phyloP scores from a whole-genome alignment of 2,797 vertebrate genomes.

The Tokudaia tokunoshimensis region DNA sequence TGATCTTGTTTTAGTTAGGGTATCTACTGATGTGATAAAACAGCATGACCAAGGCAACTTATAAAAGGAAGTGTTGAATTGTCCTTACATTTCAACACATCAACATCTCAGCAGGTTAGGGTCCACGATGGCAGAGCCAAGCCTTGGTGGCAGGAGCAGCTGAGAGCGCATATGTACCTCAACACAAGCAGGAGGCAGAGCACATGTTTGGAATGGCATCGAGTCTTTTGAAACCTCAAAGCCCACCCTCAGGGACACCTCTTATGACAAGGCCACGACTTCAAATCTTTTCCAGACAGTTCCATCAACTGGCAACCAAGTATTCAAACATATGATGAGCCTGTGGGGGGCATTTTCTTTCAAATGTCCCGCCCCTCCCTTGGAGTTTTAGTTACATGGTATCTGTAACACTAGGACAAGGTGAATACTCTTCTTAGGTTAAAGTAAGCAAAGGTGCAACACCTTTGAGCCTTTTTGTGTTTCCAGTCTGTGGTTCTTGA shows the following conservation, averaged over 20 bases:
- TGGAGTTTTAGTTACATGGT: not conserved
- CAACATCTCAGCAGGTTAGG: not conserved
- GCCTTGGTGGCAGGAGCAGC: not conserved
- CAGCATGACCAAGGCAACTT: not conserved
- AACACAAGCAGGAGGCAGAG: not conserved
- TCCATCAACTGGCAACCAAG: not conserved
- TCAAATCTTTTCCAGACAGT: not conserved
- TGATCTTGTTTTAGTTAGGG: not conserved
- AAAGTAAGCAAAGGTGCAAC: slow-evolving; percentile 38
- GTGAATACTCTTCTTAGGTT: not conserved
- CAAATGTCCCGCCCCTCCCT: rapidly evolving
- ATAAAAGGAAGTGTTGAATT: not conserved
- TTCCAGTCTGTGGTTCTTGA: slow-evolving; percentile 77
- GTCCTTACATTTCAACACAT: not conserved
- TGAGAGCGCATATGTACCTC: not conserved
- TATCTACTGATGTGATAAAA: not conserved
- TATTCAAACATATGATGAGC: not conserved
- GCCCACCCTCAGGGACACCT: too few relatives aligned
- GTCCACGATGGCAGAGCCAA: not conserved
- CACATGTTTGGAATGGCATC: not conserved
- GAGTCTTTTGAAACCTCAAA: not conserved
- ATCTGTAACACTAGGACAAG: not conserved
- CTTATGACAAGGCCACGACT: not conserved
- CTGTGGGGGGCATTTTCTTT: not conserved
- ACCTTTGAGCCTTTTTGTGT: slow-evolving; percentile 63